Evolutionary conservation across 2,888 invertebrate genomes (phyloP), one percentile per base, ranked within the genome.

Genomic region (Polymixis flavicincta): DNA sequence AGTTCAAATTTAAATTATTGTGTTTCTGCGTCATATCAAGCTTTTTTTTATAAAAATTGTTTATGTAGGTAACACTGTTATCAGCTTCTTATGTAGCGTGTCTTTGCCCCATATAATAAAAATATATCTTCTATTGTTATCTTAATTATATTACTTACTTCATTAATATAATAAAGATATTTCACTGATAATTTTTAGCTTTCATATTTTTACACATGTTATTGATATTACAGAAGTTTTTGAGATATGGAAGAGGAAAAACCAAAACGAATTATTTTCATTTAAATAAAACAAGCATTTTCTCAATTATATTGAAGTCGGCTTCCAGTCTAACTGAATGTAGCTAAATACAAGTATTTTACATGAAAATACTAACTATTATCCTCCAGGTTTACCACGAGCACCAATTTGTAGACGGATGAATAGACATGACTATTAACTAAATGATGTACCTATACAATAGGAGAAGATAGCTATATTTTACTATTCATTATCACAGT

Each of bases 1-100:
- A 32, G 71, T 60, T 78, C 59, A 55, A 60, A 54, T 22, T 11
- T 11, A 11, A 11, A 17, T 3, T 37, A 37, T 37, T 52, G 11
- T 55, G 22, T 13, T 14, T 80, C 22, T 69, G 60, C 71, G 63
- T 85, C 82, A 74, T 72, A 50, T 13, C 5, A 59, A 19, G 50
- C 1, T 25, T 37, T 37, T 32, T 11, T 67, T 45, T 45, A 70
- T 55, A 42, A 25, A 13, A 48, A 17, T 25, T 70, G 25, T 66
- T 73, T 55, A 67, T 28, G 5, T 37, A 42, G 25, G 13, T 48
- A 59, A 71, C 50, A 17, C 14, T 61, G 32, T 17, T 61, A 66
- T 61, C 66, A 42, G 42, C 42, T 37, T 59, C 17, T 48, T 32
- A 11, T 54, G 17, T 59, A 14, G 17, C 37, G 28, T 67, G 54